Evolutionary conservation across 92 coral and sea anemone genomes (phyloP).

Genomic region (Epizoanthus illoricatus): DNA sequence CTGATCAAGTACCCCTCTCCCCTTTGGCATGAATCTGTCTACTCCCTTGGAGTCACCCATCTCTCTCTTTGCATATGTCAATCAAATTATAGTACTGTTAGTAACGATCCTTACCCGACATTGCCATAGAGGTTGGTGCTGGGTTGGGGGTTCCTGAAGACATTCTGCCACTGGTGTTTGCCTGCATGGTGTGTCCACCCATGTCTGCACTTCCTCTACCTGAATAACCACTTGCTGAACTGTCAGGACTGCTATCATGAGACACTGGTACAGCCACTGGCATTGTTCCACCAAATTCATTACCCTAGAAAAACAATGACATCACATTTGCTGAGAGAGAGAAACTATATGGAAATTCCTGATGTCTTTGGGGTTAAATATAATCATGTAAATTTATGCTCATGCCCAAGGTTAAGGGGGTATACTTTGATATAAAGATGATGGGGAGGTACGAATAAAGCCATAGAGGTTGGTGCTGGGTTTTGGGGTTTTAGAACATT

Average conservation of each 20-base stretch:
- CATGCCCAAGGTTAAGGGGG: too few species aligned
- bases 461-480: too few species aligned
- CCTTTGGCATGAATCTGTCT: constrained; percentile 1
- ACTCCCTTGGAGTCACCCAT: too few species aligned
- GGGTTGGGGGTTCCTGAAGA: constrained; percentile 71
- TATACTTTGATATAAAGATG: too few species aligned
- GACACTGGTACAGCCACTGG: constrained; percentile 93
- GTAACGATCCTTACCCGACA: constrained; percentile 56
- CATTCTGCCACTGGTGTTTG: constrained; percentile 71
- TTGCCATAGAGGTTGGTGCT: constrained; percentile 45
- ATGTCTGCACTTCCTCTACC: constrained; percentile 25
- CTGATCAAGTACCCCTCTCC: constrained; percentile 5
- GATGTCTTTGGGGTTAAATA: too few species aligned
- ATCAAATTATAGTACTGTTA: too few species aligned
- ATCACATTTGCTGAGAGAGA: too few species aligned
- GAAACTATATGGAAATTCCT: too few species aligned
- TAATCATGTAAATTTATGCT: too few species aligned
- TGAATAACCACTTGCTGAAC: constrained; percentile 67
- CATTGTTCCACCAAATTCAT: constrained; percentile 47
- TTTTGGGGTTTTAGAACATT: too few species aligned
- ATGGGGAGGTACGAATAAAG: too few species aligned
- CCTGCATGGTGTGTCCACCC: constrained; percentile 49
- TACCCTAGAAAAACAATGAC: constrained; percentile 27
- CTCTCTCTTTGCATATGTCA: too few species aligned
- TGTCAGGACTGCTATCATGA: constrained; percentile 58